These are phyloP conservation scores for Diachasma alloeum DNA, from an alignment of 1,140 invertebrate species.

Conservation along the genomic window DNA sequence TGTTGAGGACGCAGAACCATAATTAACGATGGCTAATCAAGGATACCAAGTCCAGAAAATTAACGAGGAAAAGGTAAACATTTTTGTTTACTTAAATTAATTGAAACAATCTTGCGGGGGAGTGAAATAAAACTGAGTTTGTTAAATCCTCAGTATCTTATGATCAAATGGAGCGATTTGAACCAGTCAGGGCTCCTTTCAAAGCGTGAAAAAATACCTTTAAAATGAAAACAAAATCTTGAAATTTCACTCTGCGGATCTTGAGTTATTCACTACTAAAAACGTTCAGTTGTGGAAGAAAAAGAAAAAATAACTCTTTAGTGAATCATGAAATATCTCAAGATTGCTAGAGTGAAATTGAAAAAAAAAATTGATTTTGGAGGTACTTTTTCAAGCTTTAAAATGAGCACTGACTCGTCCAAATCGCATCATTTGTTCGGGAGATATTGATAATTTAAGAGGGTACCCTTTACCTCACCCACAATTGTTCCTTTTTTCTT, in stretches of 20 bases:
- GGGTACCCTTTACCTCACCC: background rate
- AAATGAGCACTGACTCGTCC: background rate
- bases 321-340: too few relatives aligned
- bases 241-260: too few relatives aligned
- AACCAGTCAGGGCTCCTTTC: too few relatives aligned
- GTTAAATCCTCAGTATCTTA: background rate
- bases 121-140: background rate
- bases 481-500: slow-evolving; percentile 24
- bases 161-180: background rate
- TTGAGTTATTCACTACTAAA: too few relatives aligned
- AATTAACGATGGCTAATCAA: background rate
- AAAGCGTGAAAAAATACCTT: too few relatives aligned
- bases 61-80: slow-evolving; percentile 44
- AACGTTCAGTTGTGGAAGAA: too few relatives aligned
- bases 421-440: background rate
- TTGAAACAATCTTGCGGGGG: background rate
- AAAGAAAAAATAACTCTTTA: too few relatives aligned
- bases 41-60: slow-evolving; percentile 40
- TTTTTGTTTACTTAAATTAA: background rate
- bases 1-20: background rate
- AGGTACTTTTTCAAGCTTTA: background rate
- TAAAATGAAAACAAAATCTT: too few relatives aligned
- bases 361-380: too few relatives aligned
- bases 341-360: too few relatives aligned
- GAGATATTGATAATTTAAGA: background rate